phyloP scores from a whole-genome alignment of 2,113 vertebrate genomes.

The Cnemophilus loriae region DNA sequence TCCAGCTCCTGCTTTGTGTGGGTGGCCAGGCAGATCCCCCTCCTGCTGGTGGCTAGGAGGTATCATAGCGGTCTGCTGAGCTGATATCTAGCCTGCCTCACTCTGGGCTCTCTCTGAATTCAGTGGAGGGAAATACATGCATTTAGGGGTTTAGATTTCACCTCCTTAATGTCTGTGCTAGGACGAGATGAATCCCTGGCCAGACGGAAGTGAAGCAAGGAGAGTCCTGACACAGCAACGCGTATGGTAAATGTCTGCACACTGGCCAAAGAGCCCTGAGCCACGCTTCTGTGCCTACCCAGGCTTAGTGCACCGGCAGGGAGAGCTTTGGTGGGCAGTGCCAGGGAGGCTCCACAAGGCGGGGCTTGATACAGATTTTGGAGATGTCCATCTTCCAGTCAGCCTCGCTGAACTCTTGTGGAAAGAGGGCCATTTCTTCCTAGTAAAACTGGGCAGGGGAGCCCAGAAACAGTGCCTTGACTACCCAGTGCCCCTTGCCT shows the following conservation, averaged over 20 bases:
- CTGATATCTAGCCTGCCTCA: neutral
- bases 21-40: neutral
- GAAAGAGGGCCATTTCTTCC: neutral
- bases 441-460: neutral
- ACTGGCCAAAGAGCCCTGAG: neutral
- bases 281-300: neutral
- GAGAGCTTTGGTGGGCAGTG: rapidly evolving
- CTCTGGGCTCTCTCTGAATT: neutral
- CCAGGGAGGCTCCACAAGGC: neutral
- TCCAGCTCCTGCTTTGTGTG: neutral
- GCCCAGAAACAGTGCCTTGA: neutral
- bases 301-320: neutral
- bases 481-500: neutral
- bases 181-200: neutral
- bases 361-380: neutral
- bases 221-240: neutral
- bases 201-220: rapidly evolving
- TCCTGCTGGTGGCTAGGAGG: neutral
- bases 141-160: neutral
- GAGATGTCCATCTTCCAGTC: neutral
- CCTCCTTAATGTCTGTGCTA: neutral
- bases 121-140: neutral
- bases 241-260: rapidly evolving
- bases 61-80: neutral
- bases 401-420: rapidly evolving